These are phyloP conservation scores for Muraenolepis orangiensis DNA, from an alignment of 2,797 vertebrate genomes.

Conservation along the genomic window DNA sequence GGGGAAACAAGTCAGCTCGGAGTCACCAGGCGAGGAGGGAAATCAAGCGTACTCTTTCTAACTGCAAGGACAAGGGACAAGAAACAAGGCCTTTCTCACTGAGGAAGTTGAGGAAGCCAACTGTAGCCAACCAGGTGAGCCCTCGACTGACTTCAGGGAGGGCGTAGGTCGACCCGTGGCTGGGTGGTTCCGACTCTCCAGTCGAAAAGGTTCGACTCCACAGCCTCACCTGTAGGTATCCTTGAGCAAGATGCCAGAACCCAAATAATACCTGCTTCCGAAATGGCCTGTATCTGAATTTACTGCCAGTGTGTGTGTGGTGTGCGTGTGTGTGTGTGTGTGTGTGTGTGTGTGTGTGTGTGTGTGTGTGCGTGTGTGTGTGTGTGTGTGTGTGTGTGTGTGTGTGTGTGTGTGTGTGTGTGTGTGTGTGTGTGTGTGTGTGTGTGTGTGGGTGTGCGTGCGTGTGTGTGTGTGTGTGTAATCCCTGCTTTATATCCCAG, in stretches of 20 bases:
- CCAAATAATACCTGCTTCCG: background rate
- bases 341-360: no score
- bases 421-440: no score
- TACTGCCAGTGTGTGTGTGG: background rate
- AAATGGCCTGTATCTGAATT: background rate
- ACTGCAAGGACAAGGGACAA: background rate
- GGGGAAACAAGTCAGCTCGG: constrained; percentile 25
- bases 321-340: no score
- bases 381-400: no score
- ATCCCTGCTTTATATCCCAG: constrained; percentile 24
- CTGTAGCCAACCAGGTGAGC: background rate
- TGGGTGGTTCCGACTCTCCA: background rate
- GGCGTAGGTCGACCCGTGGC: background rate
- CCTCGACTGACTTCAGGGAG: background rate
- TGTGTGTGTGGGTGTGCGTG: no score
- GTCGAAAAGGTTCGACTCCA: background rate
- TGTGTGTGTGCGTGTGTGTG: no score
- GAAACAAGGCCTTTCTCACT: background rate
- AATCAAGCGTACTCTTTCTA: background rate
- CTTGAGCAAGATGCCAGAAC: background rate
- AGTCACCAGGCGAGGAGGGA: background rate
- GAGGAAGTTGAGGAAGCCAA: background rate
- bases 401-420: no score
- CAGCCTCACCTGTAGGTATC: background rate
- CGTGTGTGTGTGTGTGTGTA: constrained; percentile 2